Evolutionary conservation across 2,888 invertebrate genomes (phyloP).

Genomic region (Sclerodermus sp.): DNA sequence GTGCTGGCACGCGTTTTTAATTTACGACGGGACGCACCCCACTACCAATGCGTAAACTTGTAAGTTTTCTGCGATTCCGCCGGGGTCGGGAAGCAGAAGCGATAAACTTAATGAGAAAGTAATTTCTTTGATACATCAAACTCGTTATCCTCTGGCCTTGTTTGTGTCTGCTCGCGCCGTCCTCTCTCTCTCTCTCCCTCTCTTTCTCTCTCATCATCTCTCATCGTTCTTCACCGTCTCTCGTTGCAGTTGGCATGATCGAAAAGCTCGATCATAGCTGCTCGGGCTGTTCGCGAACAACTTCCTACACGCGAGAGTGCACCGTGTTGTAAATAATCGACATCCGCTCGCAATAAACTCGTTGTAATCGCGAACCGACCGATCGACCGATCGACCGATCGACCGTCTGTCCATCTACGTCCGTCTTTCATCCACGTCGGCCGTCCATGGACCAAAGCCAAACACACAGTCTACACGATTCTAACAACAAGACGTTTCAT

Average conservation of each 20-base stretch:
- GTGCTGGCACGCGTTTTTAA: too few species aligned
- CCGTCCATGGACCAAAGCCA: too few species aligned
- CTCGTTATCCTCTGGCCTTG: neutral
- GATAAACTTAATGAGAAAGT: constrained; percentile 24
- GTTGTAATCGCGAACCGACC: constrained; percentile 17
- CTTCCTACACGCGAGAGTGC: constrained; percentile 27
- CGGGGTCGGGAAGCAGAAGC: constrained; percentile 12
- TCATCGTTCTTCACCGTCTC: neutral
- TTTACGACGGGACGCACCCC: constrained; percentile 5
- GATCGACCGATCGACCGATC: neutral
- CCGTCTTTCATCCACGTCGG: too few species aligned
- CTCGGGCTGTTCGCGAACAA: constrained; percentile 11
- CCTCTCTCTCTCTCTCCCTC: too few species aligned
- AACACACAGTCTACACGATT: too few species aligned
- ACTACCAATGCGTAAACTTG: constrained; percentile 15
- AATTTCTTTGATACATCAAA: constrained; percentile 10
- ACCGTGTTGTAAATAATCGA: constrained; percentile 33
- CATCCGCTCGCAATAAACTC: constrained; percentile 32
- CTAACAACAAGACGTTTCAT: too few species aligned
- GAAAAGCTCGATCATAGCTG: constrained; percentile 28
- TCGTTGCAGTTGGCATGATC: constrained; percentile 16
- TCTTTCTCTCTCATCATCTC: constrained; percentile 7
- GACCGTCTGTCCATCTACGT: too few species aligned
- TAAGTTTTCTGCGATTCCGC: constrained; percentile 21
- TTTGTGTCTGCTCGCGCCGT: neutral